Base-by-base conservation (phyloP, 1,140 invertebrate species). In the Drepana arcuata region DNA sequence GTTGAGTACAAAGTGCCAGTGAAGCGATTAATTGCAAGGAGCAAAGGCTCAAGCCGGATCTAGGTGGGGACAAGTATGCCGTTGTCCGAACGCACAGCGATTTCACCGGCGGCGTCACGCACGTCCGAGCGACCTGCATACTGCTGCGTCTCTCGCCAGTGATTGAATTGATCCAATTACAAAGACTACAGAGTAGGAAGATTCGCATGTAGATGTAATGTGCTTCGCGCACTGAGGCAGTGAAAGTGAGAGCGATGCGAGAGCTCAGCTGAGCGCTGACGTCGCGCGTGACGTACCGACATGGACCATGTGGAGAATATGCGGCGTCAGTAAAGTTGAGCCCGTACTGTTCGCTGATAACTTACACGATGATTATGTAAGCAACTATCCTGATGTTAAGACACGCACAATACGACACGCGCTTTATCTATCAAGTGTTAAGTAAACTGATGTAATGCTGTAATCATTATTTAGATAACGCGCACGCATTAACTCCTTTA, bases 261-360 rank as follows among this genome's bases (percentile, higher is more conserved):
- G 51, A 46, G 59, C 54, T 57, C 61, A 73, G 67, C 69, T 69
- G 72, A 62, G 57, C 45, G 31, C 34, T 67, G 68, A 73, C 63
- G 69, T 69, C 48, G 34, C 32, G 37, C 47, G 65, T 68, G 60
- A 60, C 64, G 63, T 58, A n/a, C 51, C 45, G 63, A 59, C 59
- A 74, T 79, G 74, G 72, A 66, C 72, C 74, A 79, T 82, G 78
- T 79, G 74, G 74, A 79, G 57, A 55, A 79, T 79, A 46, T 79
- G 78, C 60, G 74, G 72, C 65, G 66, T 73, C 61, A 77, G 67
- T 78, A 79, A 78, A 57, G 67, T 54, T 40, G 59, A 79, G 50
- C 67, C 73, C 21, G 64, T 64, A 47, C 53, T 75, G 41, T 78
- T 75, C 53, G 61, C 53, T 46, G 50, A 54, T 57, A 54, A 43